Evolutionary conservation across 2,113 vertebrate genomes (phyloP).

Genomic region (Natator depressus): DNA sequence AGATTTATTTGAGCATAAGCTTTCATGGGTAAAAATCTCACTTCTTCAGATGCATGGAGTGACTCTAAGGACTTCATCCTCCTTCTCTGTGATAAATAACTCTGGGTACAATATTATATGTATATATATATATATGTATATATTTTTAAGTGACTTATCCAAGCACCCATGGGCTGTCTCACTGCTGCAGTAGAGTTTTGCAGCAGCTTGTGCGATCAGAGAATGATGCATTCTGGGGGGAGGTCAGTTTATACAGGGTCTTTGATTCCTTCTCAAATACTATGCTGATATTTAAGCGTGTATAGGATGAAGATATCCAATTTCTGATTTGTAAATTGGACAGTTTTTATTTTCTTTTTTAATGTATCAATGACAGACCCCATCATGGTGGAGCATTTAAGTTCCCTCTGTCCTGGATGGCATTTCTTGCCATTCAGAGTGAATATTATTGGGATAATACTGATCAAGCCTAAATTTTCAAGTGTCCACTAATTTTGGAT

Average conservation of each 20-base stretch:
- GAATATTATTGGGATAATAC: not conserved
- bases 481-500: not conserved
- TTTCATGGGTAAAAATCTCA: too few relatives aligned
- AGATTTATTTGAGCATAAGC: too few relatives aligned
- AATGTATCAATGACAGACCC: not conserved
- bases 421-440: not conserved
- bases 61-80: not conserved
- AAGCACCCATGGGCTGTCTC: not conserved
- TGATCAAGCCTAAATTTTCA: not conserved
- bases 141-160: not conserved
- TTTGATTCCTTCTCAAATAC: too few relatives aligned
- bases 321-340: too few relatives aligned
- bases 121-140: not conserved
- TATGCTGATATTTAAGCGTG: too few relatives aligned
- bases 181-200: not conserved
- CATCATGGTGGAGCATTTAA: not conserved
- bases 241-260: too few relatives aligned
- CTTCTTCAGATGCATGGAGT: too few relatives aligned
- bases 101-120: not conserved
- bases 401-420: not conserved
- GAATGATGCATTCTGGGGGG: too few relatives aligned
- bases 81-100: not conserved
- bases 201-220: not conserved
- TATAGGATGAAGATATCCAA: too few relatives aligned
- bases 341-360: not conserved